Percentiles rank a stretch among this genome's conserved stretches.
phyloP scores from a whole-genome alignment of 1,140 invertebrate species.

The Luehdorfia chinensis region DNA sequence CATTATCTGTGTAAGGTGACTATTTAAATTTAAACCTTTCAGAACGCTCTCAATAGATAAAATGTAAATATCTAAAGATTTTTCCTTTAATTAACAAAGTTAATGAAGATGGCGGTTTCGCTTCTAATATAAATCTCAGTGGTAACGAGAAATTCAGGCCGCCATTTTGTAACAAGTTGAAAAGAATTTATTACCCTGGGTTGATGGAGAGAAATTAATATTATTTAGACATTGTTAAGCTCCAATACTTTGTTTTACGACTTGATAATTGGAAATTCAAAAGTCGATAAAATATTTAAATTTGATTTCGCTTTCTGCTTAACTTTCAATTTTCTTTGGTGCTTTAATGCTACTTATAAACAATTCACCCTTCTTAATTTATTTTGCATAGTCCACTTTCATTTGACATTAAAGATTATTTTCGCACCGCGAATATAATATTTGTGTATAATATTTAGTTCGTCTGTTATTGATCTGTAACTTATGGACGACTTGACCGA shows the following conservation, averaged over 20 bases:
- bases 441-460: no score
- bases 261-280: background rate
- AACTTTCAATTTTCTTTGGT: background rate
- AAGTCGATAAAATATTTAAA: background rate
- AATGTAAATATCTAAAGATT: slow-evolving; percentile 5
- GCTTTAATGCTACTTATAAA: no score
- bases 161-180: slow-evolving; percentile 8
- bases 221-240: slow-evolving; percentile 10
- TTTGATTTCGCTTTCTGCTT: background rate
- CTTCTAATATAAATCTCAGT: background rate
- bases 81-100: slow-evolving; percentile 15
- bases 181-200: slow-evolving; percentile 1
- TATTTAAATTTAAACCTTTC: no score
- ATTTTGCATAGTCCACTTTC: no score
- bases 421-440: no score
- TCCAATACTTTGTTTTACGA: background rate
- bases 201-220: background rate
- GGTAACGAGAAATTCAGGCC: background rate
- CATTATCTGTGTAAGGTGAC: no score
- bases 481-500: no score
- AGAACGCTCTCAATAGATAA: no score
- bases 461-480: no score
- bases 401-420: no score
- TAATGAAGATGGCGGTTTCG: slow-evolving; percentile 9
- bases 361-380: no score